Base-by-base conservation (phyloP, 2,888 invertebrate species). In the Chymomyza amoena region DNA sequence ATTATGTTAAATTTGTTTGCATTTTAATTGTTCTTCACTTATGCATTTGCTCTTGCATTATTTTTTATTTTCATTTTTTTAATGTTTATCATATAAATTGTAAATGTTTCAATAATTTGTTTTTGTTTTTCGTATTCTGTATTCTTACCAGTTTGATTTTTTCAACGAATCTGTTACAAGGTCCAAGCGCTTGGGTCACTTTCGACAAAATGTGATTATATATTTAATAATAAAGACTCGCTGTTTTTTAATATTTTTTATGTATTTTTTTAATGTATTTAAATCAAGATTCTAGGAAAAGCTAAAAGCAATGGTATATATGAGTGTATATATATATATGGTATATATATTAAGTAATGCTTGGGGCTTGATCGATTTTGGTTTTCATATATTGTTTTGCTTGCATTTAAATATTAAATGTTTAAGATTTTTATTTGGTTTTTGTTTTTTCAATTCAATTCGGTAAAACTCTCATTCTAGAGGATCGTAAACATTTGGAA, bases 221-320 rank as follows among this genome's bases (percentile, higher is more conserved):
- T 62, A 4, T 57, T 57, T 69, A 59, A 63, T 69, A 59, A 63
- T 50, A 16, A 39, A n/a, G 39, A 65, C 50, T 64, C 15, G 16
- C 63, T 32, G 28, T 57, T 51, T 13, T 52, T 64, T 36, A 61
- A 32, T 28, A 25, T 15, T 18, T 15, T 18, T 54, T 52, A 36
- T 32, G 32, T 68, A 51, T 15, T 61, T 54, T 15, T 61, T 54
- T 68, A 52, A 70, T 51, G 65, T 69, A 66, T 74, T 66, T 59
- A 74, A 86, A 81, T 80, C 68, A 84, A 74, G 78, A 72, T 64
- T 81, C 84, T 85, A 85, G 84, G 80, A 78, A 66, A 85, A 85
- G 84, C 87, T 85, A 87, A 87, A 85, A 85, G 87, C 84, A 87
- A 80, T 83, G 63, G 36, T 63, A 15, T 68, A 56, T 62, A 36